A percentile compares a stretch with the other conserved stretches of the same genome.
Evolutionary conservation across 2,888 invertebrate species (phyloP).

Genomic region (Monoplex corrugatus): DNA sequence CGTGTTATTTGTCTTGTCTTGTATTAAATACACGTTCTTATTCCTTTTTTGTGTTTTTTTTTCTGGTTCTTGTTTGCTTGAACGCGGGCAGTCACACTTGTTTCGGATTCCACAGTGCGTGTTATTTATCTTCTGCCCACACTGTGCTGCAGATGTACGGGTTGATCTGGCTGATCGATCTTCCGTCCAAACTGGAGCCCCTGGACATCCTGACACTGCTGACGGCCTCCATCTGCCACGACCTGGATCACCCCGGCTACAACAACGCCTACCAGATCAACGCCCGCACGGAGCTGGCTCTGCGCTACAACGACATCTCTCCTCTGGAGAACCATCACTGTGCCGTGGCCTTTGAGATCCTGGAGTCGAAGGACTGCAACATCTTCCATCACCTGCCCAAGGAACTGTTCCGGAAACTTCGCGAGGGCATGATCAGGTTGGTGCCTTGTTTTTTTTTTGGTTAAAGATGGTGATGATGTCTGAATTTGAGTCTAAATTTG

Average conservation of each 20-base stretch:
- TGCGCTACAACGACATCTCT: constrained; percentile 81
- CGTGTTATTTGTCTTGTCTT: too few species aligned
- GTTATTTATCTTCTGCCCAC: too few species aligned
- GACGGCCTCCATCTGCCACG: constrained; percentile 81
- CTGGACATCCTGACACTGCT: constrained; percentile 87
- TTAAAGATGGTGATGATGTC: background rate
- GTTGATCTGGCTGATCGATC: constrained; percentile 88
- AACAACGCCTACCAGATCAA: constrained; percentile 82
- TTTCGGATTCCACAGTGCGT: too few species aligned
- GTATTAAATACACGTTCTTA: too few species aligned
- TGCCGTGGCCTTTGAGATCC: constrained; percentile 80
- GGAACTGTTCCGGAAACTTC: constrained; percentile 84
- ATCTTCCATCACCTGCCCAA: constrained; percentile 72
- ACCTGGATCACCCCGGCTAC: constrained; percentile 81
- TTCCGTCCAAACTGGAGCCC: constrained; percentile 87
- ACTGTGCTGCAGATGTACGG: constrained; percentile 89
- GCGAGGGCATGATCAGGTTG: constrained; percentile 88
- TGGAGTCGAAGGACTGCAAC: constrained; percentile 76
- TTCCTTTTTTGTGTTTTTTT: too few species aligned
- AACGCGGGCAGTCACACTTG: too few species aligned
- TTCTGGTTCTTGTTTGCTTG: too few species aligned
- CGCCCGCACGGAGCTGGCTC: constrained; percentile 80
- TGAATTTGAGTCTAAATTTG: background rate
- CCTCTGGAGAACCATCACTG: constrained; percentile 82
- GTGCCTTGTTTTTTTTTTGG: constrained; percentile 41